These are phyloP conservation scores for Gorsachius goisagi DNA, from an alignment of 2,113 vertebrate species.

Conservation along the genomic window DNA sequence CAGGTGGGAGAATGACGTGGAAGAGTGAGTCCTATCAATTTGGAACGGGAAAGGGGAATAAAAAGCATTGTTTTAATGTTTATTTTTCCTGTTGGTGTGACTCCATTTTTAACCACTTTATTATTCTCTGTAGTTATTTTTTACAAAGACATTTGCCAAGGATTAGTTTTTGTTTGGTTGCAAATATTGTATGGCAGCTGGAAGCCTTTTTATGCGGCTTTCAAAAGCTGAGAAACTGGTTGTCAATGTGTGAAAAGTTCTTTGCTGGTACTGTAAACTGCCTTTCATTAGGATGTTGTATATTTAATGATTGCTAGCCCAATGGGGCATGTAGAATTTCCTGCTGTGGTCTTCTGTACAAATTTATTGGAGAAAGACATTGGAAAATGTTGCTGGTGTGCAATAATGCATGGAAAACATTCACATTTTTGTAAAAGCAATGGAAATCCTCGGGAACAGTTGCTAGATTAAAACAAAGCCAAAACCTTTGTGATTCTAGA, in stretches of 20 bases:
- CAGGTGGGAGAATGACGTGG: slow-evolving; percentile 14
- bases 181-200: slow-evolving; percentile 57
- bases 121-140: slow-evolving; percentile 43
- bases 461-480: slow-evolving; percentile 24
- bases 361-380: slow-evolving; percentile 41
- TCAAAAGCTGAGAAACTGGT: slow-evolving; percentile 60
- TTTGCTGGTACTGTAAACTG: slow-evolving; percentile 27
- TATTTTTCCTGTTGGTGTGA: slow-evolving; percentile 4
- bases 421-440: slow-evolving; percentile 53
- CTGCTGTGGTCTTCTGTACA: slow-evolving; percentile 52
- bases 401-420: slow-evolving; percentile 53
- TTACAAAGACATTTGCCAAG: slow-evolving; percentile 41
- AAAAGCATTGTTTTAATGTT: not conserved
- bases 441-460: slow-evolving; percentile 45
- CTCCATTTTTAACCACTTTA: slow-evolving; percentile 35
- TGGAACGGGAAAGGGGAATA: not conserved
- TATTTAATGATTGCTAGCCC: slow-evolving; percentile 63
- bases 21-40: not conserved
- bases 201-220: slow-evolving; percentile 37
- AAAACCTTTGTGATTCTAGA: not conserved
- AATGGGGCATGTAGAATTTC: slow-evolving; percentile 62
- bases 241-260: slow-evolving; percentile 51
- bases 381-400: slow-evolving; percentile 38
- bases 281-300: slow-evolving; percentile 63
- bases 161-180: slow-evolving; percentile 54